Conservation (phyloP, 2,888 invertebrate species). For the Drosophila aldrichi region DNA sequence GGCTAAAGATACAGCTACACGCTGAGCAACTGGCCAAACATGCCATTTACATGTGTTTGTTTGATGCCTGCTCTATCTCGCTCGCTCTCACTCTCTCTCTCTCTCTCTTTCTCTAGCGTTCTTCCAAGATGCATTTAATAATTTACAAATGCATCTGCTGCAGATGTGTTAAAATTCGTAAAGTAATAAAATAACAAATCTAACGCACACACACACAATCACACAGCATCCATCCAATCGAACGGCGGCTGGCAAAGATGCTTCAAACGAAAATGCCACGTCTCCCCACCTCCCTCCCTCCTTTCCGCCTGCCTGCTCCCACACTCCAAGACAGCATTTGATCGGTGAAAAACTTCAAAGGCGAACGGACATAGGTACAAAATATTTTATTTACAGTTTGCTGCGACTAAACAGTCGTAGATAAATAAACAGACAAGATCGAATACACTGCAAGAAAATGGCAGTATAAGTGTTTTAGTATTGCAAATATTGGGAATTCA, state of each 20-base stretch:
- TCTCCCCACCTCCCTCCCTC: not conserved
- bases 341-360: conserved; percentile 56
- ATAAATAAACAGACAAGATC: conserved; percentile 58
- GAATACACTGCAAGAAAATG: conserved; percentile 4
- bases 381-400: conserved; percentile 74
- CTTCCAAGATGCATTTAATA: conserved; percentile 72
- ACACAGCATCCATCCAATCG: conserved; percentile 20
- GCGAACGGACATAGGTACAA: conserved; percentile 29
- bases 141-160: conserved; percentile 81
- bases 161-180: conserved; percentile 85
- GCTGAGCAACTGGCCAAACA: conserved; percentile 54
- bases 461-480: not conserved
- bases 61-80: conserved; percentile 27
- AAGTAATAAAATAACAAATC: conserved; percentile 84
- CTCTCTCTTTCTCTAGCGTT: not conserved
- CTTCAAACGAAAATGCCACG: conserved; percentile 50
- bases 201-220: conserved; percentile 55
- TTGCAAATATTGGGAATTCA: not conserved
- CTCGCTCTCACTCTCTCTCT: not conserved
- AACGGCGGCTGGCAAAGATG: conserved; percentile 29
- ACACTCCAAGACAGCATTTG: not conserved
- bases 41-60: conserved; percentile 75
- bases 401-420: conserved; percentile 67
- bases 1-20: conserved; percentile 13
- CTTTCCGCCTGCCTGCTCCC: not conserved